These are phyloP conservation scores for Fabriciana adippe DNA, from an alignment of 2,888 invertebrate species.

Conservation along the genomic window DNA sequence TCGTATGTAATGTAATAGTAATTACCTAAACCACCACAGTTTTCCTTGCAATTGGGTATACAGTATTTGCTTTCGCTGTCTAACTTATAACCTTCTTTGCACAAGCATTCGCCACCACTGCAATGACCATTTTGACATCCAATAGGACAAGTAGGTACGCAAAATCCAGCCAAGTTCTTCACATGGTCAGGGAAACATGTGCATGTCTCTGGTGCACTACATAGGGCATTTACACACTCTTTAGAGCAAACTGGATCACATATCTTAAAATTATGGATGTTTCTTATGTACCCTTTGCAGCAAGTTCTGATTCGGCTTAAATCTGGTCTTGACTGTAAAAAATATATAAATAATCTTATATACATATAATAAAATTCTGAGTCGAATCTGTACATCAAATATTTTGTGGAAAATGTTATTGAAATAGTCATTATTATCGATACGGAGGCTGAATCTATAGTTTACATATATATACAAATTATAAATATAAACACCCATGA, in stretches of 20 bases:
- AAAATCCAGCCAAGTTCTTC: conserved; percentile 76
- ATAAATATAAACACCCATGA: too few species aligned
- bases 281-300: conserved; percentile 86
- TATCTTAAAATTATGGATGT: conserved; percentile 77
- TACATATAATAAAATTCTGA: too few species aligned
- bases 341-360: too few species aligned
- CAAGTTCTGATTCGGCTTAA: conserved; percentile 86
- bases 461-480: too few species aligned
- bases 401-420: too few species aligned
- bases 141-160: conserved; percentile 86
- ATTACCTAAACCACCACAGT: conserved; percentile 76
- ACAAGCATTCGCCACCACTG: conserved; percentile 83
- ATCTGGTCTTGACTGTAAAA: conserved; percentile 80
- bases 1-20: too few species aligned
- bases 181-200: conserved; percentile 84
- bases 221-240: conserved; percentile 84
- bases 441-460: too few species aligned
- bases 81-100: conserved; percentile 82
- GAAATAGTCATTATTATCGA: too few species aligned
- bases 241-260: conserved; percentile 84
- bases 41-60: conserved; percentile 79
- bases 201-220: conserved; percentile 85
- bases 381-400: too few species aligned
- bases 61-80: conserved; percentile 83
- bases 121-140: conserved; percentile 87